Percentiles rank a stretch among this genome's conserved stretches.
These are phyloP conservation scores for Thermophis baileyi DNA, from an alignment of 2,113 vertebrate species.

Conservation along the genomic window DNA sequence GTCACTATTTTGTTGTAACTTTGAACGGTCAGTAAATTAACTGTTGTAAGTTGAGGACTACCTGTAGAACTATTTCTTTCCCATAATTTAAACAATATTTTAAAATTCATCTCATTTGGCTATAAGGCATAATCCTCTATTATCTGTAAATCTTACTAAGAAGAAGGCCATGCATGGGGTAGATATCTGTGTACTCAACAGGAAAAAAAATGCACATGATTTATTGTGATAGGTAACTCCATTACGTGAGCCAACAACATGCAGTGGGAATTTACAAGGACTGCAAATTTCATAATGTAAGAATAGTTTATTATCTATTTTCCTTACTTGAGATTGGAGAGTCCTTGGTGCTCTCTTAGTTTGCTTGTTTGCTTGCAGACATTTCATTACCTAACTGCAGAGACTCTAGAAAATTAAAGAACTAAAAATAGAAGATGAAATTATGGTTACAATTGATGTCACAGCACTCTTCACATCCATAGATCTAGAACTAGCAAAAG, in stretches of 20 bases:
- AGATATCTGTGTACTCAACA: neutral
- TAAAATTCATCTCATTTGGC: neutral
- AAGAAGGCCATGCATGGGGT: neutral
- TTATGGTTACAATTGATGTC: neutral
- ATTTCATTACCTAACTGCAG: neutral
- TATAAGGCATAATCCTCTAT: neutral
- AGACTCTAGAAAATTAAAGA: neutral
- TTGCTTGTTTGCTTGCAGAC: neutral
- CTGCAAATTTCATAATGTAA: neutral
- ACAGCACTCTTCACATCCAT: neutral
- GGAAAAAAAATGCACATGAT: neutral
- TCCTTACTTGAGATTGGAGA: neutral
- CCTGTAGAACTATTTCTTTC: neutral
- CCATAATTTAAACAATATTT: neutral
- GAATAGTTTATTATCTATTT: neutral
- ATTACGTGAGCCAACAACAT: neutral
- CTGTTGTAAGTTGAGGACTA: too few species aligned
- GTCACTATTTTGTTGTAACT: too few species aligned
- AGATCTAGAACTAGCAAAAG: neutral
- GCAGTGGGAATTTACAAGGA: neutral
- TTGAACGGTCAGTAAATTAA: too few species aligned
- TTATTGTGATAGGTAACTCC: neutral
- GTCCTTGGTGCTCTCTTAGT: neutral
- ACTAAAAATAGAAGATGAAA: neutral
- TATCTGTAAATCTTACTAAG: neutral